Evolutionary conservation across 2,888 invertebrate species (phyloP).

Genomic region (Eumacrocentrus americanus): DNA sequence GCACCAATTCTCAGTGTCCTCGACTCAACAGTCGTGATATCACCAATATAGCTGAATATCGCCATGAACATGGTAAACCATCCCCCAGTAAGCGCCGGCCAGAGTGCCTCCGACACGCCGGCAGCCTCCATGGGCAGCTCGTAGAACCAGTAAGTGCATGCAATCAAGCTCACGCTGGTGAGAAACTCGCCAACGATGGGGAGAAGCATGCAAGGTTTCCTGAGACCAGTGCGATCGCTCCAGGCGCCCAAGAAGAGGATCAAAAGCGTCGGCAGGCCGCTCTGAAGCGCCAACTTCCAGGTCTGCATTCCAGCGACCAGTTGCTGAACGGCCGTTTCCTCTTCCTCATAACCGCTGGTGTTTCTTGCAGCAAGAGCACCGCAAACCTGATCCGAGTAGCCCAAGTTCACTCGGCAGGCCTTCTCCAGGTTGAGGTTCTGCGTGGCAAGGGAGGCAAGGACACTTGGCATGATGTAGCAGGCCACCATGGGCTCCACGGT

Average conservation of each 20-base stretch:
- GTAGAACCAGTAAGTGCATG: constrained; percentile 81
- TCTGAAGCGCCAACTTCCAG: constrained; percentile 86
- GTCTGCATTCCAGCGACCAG: constrained; percentile 78
- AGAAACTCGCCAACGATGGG: constrained; percentile 83
- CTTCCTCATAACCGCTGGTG: constrained; percentile 69
- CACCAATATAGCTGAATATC: constrained; percentile 87
- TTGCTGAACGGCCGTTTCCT: constrained; percentile 69
- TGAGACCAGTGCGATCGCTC: constrained; percentile 67
- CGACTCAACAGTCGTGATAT: constrained; percentile 82
- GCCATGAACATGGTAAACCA: constrained; percentile 93
- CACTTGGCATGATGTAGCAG: constrained; percentile 72
- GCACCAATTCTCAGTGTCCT: constrained; percentile 86
- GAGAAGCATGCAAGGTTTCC: constrained; percentile 82
- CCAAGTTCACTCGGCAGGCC: constrained; percentile 83
- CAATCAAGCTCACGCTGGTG: constrained; percentile 77
- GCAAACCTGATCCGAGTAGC: constrained; percentile 75
- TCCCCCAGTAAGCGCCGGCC: constrained; percentile 82
- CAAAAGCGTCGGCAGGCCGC: constrained; percentile 79
- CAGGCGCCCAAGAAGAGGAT: constrained; percentile 82
- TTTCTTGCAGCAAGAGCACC: constrained; percentile 77
- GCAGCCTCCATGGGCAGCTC: constrained; percentile 81
- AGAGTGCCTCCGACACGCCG: constrained; percentile 80
- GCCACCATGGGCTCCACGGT: constrained; percentile 80
- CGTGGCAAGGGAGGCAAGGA: constrained; percentile 75
- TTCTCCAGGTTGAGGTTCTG: constrained; percentile 87